These are phyloP conservation scores for Tortricodes alternella DNA, from an alignment of 2,888 invertebrate genomes.

Conservation along the genomic window DNA sequence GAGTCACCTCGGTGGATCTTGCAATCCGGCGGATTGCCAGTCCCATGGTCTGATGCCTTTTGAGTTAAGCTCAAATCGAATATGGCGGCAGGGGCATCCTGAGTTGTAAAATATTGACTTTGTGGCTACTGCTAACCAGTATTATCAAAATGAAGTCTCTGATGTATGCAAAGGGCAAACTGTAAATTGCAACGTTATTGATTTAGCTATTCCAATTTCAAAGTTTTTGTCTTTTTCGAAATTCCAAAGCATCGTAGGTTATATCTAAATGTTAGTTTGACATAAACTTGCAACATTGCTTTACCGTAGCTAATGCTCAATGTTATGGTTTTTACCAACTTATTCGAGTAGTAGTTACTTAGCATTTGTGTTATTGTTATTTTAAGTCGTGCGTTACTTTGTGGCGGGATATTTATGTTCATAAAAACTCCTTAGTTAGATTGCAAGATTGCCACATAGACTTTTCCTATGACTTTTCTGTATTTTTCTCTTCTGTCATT, in stretches of 20 bases:
- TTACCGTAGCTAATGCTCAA: no score
- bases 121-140: neutral
- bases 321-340: no score
- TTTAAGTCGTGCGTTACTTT: no score
- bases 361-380: no score
- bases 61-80: neutral
- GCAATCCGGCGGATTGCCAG: neutral
- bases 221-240: constrained; percentile 5
- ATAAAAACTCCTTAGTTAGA: no score
- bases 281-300: no score
- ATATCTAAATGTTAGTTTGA: neutral
- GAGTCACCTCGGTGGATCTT: neutral
- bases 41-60: neutral
- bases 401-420: no score
- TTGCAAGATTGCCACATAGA: no score
- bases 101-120: neutral
- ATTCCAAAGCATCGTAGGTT: constrained; percentile 2
- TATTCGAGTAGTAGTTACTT: no score
- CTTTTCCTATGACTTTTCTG: no score
- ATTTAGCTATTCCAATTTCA: neutral
- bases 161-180: neutral
- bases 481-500: no score
- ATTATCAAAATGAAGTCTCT: no score
- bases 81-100: neutral
- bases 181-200: neutral